A percentile compares a stretch with the other conserved stretches of the same genome.
phyloP scores from a whole-genome alignment of 1,140 invertebrate genomes.

The Doryteuthis pealeii region DNA sequence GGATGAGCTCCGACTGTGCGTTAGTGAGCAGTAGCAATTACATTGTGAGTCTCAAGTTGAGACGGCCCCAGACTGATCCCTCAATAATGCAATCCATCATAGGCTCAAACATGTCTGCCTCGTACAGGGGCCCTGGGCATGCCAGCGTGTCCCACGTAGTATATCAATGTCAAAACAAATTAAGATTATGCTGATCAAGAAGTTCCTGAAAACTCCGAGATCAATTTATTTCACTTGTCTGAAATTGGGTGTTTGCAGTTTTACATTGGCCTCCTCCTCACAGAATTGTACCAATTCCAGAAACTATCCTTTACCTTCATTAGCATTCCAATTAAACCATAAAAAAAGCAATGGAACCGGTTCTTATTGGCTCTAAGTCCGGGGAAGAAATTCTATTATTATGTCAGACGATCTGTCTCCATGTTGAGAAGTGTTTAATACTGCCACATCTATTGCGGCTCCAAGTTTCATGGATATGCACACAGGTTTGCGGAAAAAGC shows the following conservation, averaged over 20 bases:
- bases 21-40: neutral
- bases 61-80: neutral
- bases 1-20: neutral
- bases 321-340: neutral
- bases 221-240: neutral
- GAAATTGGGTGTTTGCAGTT: neutral
- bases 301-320: neutral
- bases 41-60: neutral
- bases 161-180: conserved; percentile 6
- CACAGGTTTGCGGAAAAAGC: no score
- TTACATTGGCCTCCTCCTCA: neutral
- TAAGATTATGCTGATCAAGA: neutral
- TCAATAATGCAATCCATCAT: neutral
- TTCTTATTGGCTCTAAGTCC: no score
- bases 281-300: neutral
- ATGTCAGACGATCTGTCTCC: no score
- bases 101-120: neutral
- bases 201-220: neutral
- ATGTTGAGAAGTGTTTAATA: no score
- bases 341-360: neutral
- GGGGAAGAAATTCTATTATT: no score
- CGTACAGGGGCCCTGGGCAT: neutral
- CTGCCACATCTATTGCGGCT: no score
- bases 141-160: neutral
- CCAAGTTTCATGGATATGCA: no score